Conservation (phyloP, 2,797 vertebrate species). For the Poeciliopsis infans region DNA sequence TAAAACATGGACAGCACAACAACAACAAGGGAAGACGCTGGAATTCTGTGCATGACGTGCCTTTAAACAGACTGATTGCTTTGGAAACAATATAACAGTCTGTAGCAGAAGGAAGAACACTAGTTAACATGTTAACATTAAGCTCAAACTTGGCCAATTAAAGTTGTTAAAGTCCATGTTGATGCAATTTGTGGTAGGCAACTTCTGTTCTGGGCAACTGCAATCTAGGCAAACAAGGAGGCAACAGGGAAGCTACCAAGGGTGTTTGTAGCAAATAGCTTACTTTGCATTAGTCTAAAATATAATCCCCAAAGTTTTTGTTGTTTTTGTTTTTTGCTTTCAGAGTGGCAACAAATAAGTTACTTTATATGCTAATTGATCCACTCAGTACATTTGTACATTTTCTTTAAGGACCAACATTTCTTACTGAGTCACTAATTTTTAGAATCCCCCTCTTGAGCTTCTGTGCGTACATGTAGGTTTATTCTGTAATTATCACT, state of each 20-base stretch:
- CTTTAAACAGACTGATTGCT: neutral
- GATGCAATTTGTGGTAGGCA: neutral
- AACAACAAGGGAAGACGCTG: neutral
- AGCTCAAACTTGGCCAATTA: neutral
- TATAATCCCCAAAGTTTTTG: neutral
- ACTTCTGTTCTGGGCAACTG: neutral
- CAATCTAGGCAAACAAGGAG: neutral
- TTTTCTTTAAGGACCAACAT: neutral
- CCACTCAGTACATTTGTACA: neutral
- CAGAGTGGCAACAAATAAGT: neutral
- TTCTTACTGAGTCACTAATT: neutral
- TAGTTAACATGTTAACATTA: neutral
- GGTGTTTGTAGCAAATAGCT: neutral
- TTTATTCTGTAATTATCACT: slow-evolving; percentile 13
- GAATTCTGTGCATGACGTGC: neutral
- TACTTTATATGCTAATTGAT: neutral
- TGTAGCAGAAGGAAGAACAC: neutral
- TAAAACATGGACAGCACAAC: neutral
- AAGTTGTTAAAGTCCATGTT: neutral
- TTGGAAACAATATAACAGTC: neutral
- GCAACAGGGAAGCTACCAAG: neutral
- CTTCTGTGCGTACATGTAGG: neutral
- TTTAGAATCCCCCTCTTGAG: neutral
- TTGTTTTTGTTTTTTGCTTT: neutral
- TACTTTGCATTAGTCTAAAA: neutral